Percentiles rank a stretch among this genome's conserved stretches.
Evolutionary conservation across 2,113 vertebrate genomes (phyloP).

Genomic region (Potamarius usumacintae): DNA sequence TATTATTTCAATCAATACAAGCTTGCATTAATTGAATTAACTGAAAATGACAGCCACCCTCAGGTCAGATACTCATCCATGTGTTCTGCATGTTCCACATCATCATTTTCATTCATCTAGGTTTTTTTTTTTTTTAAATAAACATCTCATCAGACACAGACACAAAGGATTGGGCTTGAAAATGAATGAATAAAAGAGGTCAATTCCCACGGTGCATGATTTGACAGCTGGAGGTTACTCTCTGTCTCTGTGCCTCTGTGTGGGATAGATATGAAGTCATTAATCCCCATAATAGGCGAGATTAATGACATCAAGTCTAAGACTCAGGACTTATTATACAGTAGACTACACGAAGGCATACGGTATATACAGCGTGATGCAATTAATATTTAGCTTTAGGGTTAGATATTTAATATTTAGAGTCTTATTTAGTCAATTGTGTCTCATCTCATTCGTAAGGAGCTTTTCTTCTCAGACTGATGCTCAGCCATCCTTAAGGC

Average conservation of each 20-base stretch:
- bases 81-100: neutral
- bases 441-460: neutral
- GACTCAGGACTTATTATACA: neutral
- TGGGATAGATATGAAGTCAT: constrained; percentile 14
- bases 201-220: neutral
- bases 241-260: neutral
- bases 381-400: neutral
- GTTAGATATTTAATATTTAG: neutral
- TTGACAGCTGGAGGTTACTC: constrained; percentile 26
- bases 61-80: no score
- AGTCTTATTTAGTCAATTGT: neutral
- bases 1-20: neutral
- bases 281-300: constrained; percentile 9
- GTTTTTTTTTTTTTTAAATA: neutral
- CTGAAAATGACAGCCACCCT: neutral
- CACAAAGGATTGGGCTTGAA: neutral
- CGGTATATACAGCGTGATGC: neutral
- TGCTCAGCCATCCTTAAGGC: constrained; percentile 59
- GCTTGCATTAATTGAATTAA: neutral
- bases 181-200: neutral
- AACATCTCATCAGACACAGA: neutral
- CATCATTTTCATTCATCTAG: neutral
- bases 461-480: neutral
- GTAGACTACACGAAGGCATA: neutral
- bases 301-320: constrained; percentile 9